Evolutionary conservation across 2,797 vertebrate genomes (phyloP).

Genomic region (Chelmon rostratus): DNA sequence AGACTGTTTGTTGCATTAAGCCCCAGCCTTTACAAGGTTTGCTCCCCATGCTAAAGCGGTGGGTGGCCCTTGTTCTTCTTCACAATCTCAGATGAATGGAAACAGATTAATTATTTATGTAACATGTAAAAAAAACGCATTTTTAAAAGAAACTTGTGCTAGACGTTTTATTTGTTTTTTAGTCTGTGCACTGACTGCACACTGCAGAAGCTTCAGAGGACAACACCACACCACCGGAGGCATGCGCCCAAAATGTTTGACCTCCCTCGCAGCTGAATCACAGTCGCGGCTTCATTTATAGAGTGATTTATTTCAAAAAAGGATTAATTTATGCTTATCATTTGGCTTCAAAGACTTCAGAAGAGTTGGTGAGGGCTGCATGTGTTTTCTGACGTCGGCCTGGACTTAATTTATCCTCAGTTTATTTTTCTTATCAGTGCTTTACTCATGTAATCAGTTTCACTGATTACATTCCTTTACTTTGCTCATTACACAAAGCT

Average conservation of each 20-base stretch:
- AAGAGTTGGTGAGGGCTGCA: background rate
- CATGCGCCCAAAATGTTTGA: constrained; percentile 13
- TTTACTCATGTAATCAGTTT: background rate
- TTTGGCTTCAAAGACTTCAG: background rate
- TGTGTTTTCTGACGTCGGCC: background rate
- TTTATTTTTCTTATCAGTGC: background rate
- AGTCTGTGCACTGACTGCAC: background rate
- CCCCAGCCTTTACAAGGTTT: background rate
- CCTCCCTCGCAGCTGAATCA: background rate
- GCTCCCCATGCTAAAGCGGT: constrained; percentile 14
- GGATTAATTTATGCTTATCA: too few relatives aligned
- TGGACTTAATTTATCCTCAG: background rate
- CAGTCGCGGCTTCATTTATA: background rate
- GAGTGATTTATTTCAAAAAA: background rate
- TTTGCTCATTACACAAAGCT: background rate
- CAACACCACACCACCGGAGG: background rate
- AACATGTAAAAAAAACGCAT: background rate
- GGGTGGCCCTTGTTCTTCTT: background rate
- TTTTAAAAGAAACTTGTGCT: background rate
- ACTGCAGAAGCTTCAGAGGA: background rate
- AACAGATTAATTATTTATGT: background rate
- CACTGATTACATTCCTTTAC: background rate
- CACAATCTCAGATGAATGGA: background rate
- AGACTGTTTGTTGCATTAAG: constrained; percentile 1
- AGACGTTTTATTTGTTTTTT: background rate